Evolutionary conservation across 2,888 invertebrate genomes (phyloP).

Genomic region (Lathronympha strigana): DNA sequence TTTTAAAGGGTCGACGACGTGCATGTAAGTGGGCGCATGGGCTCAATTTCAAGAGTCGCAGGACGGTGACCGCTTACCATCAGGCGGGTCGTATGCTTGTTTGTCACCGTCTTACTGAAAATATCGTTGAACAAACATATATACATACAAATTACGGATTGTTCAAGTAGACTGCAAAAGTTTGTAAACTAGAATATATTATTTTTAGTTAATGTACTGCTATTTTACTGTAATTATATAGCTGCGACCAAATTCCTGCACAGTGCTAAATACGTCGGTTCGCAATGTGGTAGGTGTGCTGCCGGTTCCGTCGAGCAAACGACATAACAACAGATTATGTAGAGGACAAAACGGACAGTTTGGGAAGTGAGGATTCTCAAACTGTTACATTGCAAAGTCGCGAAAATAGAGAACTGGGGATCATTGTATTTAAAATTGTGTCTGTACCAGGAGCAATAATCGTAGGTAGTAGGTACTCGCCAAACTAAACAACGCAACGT

Average conservation of each 20-base stretch:
- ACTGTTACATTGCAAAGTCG: too few species aligned
- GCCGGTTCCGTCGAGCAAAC: neutral
- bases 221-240: neutral
- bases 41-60: too few species aligned
- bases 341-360: neutral
- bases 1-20: neutral
- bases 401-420: too few species aligned
- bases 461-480: too few species aligned
- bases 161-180: too few species aligned
- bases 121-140: too few species aligned
- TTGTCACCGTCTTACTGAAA: too few species aligned
- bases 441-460: too few species aligned
- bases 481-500: too few species aligned
- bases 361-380: neutral
- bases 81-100: neutral
- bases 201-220: constrained; percentile 9
- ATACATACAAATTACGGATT: too few species aligned
- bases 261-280: constrained; percentile 15
- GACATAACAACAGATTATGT: neutral
- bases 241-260: constrained; percentile 4
- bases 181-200: too few species aligned
- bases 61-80: neutral
- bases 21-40: neutral
- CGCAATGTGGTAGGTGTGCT: constrained; percentile 11
- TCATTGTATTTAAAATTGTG: too few species aligned